phyloP scores from a whole-genome alignment of 2,888 invertebrate genomes.

The Malthinus seriepunctatus region DNA sequence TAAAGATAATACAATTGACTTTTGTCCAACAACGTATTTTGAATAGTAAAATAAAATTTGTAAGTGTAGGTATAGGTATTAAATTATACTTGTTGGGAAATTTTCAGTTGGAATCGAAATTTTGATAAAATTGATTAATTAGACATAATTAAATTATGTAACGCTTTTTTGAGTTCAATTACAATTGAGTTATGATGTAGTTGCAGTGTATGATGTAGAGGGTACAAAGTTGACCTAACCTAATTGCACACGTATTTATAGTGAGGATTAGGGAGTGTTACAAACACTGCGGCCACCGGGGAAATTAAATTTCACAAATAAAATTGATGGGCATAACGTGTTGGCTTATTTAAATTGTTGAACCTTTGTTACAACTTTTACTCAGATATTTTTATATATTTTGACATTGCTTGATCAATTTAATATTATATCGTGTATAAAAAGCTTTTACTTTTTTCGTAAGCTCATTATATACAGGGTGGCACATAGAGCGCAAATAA shows the following conservation, averaged over 20 bases:
- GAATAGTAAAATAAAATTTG: too few species aligned
- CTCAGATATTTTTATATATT: neutral
- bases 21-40: too few species aligned
- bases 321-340: slow-evolving; percentile 37
- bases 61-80: too few species aligned
- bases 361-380: slow-evolving; percentile 18
- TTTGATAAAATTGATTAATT: neutral
- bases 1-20: too few species aligned
- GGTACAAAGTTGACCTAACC: slow-evolving; percentile 31
- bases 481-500: neutral
- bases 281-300: slow-evolving; percentile 26
- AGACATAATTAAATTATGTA: slow-evolving; percentile 8
- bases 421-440: neutral
- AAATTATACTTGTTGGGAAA: neutral
- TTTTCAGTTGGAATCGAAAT: neutral
- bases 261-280: slow-evolving; percentile 30
- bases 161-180: slow-evolving; percentile 12
- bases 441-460: too few species aligned
- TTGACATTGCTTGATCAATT: neutral
- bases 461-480: neutral
- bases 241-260: slow-evolving; percentile 32
- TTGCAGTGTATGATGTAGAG: slow-evolving; percentile 10
- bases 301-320: slow-evolving; percentile 36
- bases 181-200: slow-evolving; percentile 12
- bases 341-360: slow-evolving; percentile 24